These are phyloP conservation scores for Germaria angustata DNA, from an alignment of 2,888 invertebrate species.

Conservation along the genomic window DNA sequence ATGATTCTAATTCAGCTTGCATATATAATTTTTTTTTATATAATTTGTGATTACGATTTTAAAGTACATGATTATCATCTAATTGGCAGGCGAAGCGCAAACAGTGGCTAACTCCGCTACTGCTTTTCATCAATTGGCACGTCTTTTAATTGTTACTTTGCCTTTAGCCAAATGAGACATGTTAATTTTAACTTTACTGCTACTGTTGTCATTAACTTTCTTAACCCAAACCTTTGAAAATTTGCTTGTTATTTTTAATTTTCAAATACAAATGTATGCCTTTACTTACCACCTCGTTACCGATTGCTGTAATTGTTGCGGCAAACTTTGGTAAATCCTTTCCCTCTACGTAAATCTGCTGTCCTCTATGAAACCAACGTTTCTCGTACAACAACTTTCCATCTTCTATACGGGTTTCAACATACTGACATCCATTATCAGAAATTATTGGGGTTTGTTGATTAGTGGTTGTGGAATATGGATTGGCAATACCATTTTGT, in stretches of 20 bases:
- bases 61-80: not conserved
- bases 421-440: conserved; percentile 79
- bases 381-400: conserved; percentile 96
- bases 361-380: conserved; percentile 96
- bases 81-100: conserved; percentile 4
- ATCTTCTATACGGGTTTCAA: conserved; percentile 95
- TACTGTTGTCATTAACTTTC: conserved; percentile 86
- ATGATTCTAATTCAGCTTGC: too few species aligned
- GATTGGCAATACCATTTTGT: conserved; percentile 75
- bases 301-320: conserved; percentile 94
- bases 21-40: too few species aligned
- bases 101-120: not conserved
- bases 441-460: conserved; percentile 73
- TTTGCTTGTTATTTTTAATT: conserved; percentile 13
- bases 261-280: not conserved
- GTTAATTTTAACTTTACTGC: conserved; percentile 88
- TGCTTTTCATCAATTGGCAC: conserved; percentile 84
- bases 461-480: conserved; percentile 68
- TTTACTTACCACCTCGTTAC: conserved; percentile 89
- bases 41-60: not conserved
- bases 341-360: conserved; percentile 94
- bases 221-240: conserved; percentile 92
- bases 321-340: conserved; percentile 91
- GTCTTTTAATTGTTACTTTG: conserved; percentile 91
- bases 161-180: conserved; percentile 92